phyloP scores from a whole-genome alignment of 2,888 invertebrate genomes.

The Drosophila pseudotalamancana region DNA sequence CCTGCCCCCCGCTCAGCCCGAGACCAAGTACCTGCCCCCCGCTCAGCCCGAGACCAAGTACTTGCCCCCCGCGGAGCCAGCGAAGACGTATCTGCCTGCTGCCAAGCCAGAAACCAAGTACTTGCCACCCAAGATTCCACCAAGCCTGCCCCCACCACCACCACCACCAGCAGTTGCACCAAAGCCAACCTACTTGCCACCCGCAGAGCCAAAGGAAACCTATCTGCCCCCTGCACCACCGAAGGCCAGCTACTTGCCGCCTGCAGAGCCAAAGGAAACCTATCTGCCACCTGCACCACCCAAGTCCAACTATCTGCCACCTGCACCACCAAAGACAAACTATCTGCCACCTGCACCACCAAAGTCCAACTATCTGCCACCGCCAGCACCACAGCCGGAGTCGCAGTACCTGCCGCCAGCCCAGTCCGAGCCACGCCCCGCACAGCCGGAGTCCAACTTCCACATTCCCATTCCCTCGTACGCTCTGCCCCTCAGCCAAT shows the following conservation, averaged over 20 bases:
- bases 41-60: constrained; percentile 23
- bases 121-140: constrained; percentile 49
- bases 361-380: constrained; percentile 44
- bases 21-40: constrained; percentile 17
- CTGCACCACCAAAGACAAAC: constrained; percentile 33
- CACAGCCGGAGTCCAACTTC: constrained; percentile 37
- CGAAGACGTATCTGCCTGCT: constrained; percentile 20
- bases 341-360: constrained; percentile 28
- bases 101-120: constrained; percentile 32
- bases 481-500: constrained; percentile 65
- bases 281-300: constrained; percentile 42
- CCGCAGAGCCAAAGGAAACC: constrained; percentile 23
- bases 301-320: constrained; percentile 45
- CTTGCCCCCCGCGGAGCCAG: constrained; percentile 20
- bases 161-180: constrained; percentile 50
- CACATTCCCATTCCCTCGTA: constrained; percentile 79
- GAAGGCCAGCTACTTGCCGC: too few relatives aligned
- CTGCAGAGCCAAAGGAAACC: constrained; percentile 3
- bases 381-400: constrained; percentile 36
- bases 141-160: constrained; percentile 46
- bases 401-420: constrained; percentile 53
- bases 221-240: constrained; percentile 39
- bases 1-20: constrained; percentile 21
- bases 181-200: constrained; percentile 43
- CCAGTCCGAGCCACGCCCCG: constrained; percentile 26